phyloP scores from a whole-genome alignment of 2,797 vertebrate genomes.

The Diceros bicornis region DNA sequence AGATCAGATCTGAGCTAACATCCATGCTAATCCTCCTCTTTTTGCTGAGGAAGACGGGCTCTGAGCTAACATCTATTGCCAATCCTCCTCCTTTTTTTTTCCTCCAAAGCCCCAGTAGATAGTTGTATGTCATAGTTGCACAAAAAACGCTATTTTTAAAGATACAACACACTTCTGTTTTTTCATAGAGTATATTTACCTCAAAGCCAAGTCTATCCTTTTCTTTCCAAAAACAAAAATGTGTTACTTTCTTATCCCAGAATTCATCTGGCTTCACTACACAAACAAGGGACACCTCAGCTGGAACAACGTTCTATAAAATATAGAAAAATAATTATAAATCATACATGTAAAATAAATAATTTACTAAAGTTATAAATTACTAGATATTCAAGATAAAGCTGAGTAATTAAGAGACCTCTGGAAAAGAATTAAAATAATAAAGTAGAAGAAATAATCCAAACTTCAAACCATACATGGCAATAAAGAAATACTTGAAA shows the following conservation, averaged over 20 bases:
- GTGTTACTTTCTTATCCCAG: slow-evolving; percentile 99
- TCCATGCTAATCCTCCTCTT: too few species aligned
- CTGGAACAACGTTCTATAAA: slow-evolving; percentile 97
- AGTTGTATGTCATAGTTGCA: too few species aligned
- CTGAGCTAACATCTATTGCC: too few species aligned
- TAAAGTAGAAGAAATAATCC: slow-evolving; percentile 60
- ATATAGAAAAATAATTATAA: slow-evolving; percentile 60
- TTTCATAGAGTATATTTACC: slow-evolving; percentile 89
- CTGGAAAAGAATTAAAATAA: slow-evolving; percentile 67
- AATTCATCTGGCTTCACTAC: slow-evolving; percentile 99
- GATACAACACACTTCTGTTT: neutral
- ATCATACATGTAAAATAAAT: slow-evolving; percentile 65
- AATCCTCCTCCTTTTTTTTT: too few species aligned
- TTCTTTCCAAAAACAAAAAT: slow-evolving; percentile 99
- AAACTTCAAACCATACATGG: slow-evolving; percentile 58
- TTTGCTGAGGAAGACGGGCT: too few species aligned
- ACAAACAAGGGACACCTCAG: slow-evolving; percentile 98
- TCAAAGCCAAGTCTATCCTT: slow-evolving; percentile 99
- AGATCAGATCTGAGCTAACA: too few species aligned
- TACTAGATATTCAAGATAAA: slow-evolving; percentile 32
- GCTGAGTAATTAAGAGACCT: slow-evolving; percentile 54
- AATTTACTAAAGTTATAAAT: slow-evolving; percentile 54
- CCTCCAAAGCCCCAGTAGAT: too few species aligned
- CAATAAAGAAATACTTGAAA: slow-evolving; percentile 57
- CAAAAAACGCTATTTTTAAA: slow-evolving; percentile 21